Evolutionary conservation across 2,113 vertebrate species (phyloP), one percentile per base, ranked within the genome.

Genomic region (Cyprinodon variegatus): DNA sequence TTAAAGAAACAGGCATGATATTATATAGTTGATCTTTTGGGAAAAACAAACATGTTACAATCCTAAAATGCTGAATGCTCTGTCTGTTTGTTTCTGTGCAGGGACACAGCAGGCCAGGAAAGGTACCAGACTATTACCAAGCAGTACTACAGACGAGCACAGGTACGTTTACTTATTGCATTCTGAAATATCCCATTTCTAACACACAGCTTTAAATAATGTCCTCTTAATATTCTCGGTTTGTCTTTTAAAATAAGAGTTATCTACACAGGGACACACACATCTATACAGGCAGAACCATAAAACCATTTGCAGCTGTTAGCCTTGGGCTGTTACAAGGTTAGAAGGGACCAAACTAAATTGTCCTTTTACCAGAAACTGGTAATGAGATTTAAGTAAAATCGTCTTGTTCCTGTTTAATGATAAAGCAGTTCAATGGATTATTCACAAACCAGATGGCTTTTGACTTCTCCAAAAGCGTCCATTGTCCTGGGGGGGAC

Each of bases 41-140:
- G 9, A 12, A 45, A 45, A 8, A 45, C 43, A 10, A 8, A 45
- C 9, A 45, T 10, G 2, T 45, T 7, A 45, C 9, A 10, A 10
- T 45, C 43, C 9, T 45, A 45, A 45, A 45, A 45, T 45, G 68
- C 43, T 50, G 17, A n/a, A 29, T 61, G 41, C 12, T 72, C 10
- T 77, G 29, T 71, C 63, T 91, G 53, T 86, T 41, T 63, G 64
- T 69, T 48, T 46, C 22, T 80, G 68, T 87, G 3, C 83, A 99
- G 98, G 98, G 98, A 99, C 90, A 99, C 98, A 0, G 98, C 98
- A 0, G 98, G 98, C n/a, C 97, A 99, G 89, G 98, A 99, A 86
- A 90, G 98, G 79, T 99, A 99, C 90, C 97, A 98, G 93, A 99
- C 97, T 83, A 98, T 99, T 93, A 99, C 97, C 15, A 99, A 99